These are phyloP conservation scores for Malurus alboscapulatus DNA, from an alignment of 2,113 vertebrate genomes.

Conservation along the genomic window DNA sequence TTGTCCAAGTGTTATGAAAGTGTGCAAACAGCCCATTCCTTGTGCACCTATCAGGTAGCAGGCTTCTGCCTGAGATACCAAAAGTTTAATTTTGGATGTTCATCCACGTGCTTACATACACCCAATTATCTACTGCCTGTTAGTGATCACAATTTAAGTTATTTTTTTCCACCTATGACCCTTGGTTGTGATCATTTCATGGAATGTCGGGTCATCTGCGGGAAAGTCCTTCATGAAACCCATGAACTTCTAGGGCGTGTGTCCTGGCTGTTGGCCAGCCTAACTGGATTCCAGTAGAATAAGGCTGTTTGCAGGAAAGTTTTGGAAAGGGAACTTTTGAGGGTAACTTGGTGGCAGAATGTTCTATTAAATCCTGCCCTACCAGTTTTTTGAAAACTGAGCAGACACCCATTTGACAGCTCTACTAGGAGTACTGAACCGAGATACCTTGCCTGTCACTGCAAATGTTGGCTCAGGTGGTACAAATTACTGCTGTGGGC, in stretches of 20 bases:
- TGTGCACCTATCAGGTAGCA: neutral
- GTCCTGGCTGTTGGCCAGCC: neutral
- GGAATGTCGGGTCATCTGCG: neutral
- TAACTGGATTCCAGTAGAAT: neutral
- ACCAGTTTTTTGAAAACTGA: neutral
- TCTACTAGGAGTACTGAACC: neutral
- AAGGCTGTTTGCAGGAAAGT: neutral
- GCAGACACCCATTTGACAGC: neutral
- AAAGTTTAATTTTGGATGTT: neutral
- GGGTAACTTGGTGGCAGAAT: neutral
- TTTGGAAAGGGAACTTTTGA: neutral
- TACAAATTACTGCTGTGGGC: neutral
- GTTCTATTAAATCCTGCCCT: neutral
- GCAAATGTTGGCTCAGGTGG: neutral
- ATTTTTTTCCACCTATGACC: neutral
- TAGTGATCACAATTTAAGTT: neutral
- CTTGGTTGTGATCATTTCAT: neutral
- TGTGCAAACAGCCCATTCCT: neutral
- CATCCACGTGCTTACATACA: neutral
- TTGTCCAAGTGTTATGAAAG: neutral
- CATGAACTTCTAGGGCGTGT: neutral
- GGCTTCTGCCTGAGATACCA: neutral
- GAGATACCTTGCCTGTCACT: neutral
- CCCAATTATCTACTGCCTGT: neutral
- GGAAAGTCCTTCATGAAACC: neutral